Conservation (phyloP, 2,113 vertebrate genomes). For the Lycocorax pyrrhopterus region DNA sequence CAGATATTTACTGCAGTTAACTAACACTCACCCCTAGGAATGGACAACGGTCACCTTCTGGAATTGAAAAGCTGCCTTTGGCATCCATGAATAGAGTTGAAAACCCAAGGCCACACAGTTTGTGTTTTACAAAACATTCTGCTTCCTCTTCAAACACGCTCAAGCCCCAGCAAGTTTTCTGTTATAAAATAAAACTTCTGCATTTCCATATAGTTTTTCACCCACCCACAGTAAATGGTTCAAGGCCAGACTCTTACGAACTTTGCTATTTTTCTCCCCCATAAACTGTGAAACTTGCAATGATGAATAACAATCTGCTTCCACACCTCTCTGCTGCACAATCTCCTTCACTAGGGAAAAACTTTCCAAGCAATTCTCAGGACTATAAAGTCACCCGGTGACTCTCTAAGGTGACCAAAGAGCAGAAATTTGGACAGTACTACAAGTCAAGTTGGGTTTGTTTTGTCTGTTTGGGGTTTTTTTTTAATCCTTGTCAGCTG, state of each 20-base stretch:
- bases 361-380: background rate
- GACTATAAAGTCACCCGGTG: background rate
- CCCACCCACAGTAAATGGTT: background rate
- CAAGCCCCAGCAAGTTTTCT: background rate
- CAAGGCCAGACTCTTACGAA: background rate
- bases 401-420: background rate
- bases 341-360: background rate
- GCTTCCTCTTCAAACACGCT: background rate
- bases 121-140: background rate
- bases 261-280: background rate
- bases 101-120: background rate
- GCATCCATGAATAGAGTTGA: background rate
- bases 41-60: background rate
- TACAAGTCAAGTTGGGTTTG: background rate
- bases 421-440: background rate
- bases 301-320: background rate
- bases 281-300: background rate
- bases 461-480: background rate
- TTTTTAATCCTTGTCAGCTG: background rate
- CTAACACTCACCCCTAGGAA: background rate
- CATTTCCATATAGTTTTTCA: background rate
- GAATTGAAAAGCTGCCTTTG: background rate
- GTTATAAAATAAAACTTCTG: background rate
- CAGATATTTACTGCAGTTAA: background rate
- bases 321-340: background rate